Percentiles rank a stretch among this genome's conserved stretches.
Evolutionary conservation across 2,797 vertebrate species (phyloP).

Genomic region (Loris lydekkerianus): DNA sequence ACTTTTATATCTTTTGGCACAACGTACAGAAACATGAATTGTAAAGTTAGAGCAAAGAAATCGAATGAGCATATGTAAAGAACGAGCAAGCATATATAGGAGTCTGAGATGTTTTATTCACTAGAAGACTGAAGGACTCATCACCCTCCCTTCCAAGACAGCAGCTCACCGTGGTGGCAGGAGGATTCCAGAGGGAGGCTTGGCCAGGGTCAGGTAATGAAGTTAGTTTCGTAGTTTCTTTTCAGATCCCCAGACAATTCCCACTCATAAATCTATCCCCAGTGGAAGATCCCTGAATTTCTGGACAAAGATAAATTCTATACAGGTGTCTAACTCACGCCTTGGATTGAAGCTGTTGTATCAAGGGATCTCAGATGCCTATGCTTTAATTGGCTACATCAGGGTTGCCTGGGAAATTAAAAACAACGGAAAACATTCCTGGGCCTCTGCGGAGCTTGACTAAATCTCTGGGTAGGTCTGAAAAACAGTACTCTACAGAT

Average conservation of each 20-base stretch:
- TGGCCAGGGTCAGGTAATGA: not conserved
- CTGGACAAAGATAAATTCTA: conserved; percentile 19
- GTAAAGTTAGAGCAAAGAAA: conserved; percentile 25
- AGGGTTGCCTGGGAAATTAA: not conserved
- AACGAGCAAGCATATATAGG: not conserved
- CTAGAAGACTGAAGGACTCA: not conserved
- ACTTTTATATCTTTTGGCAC: not conserved
- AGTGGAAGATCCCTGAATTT: not conserved
- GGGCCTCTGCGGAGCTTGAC: not conserved
- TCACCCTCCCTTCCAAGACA: not conserved
- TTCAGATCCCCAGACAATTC: not conserved
- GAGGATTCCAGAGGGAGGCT: not conserved
- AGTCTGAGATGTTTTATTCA: not conserved
- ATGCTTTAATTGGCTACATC: not conserved
- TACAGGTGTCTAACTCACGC: not conserved
- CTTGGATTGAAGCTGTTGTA: not conserved
- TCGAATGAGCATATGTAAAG: not conserved
- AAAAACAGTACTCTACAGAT: not conserved
- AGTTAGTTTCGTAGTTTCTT: not conserved
- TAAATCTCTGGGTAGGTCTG: not conserved
- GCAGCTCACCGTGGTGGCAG: not conserved
- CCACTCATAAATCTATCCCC: not conserved
- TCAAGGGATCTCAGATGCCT: not conserved
- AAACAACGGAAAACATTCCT: not conserved
- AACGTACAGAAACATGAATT: not conserved